These are phyloP conservation scores for Microplitis mediator DNA, from an alignment of 1,140 invertebrate genomes.

Conservation along the genomic window DNA sequence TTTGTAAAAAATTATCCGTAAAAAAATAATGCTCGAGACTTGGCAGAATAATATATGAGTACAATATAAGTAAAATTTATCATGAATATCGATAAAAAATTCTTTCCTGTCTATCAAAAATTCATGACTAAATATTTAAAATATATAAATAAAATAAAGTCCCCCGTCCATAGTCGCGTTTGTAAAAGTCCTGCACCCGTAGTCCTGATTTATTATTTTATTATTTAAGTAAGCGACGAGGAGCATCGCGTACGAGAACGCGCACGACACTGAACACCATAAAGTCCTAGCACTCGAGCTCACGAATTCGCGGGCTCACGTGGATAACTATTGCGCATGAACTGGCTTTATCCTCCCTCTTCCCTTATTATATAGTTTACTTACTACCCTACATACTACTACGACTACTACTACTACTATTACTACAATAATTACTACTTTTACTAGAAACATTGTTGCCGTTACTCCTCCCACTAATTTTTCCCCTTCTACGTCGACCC, in stretches of 20 bases:
- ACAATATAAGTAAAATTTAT: too few relatives aligned
- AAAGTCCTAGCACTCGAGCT: conserved; percentile 50
- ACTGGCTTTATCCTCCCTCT: conserved; percentile 32
- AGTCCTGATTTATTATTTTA: neutral
- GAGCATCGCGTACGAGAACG: conserved; percentile 52
- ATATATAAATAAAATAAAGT: too few relatives aligned
- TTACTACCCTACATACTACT: neutral
- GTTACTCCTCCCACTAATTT: conserved; percentile 2
- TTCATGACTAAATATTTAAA: too few relatives aligned
- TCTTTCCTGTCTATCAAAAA: too few relatives aligned
- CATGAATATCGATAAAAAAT: too few relatives aligned
- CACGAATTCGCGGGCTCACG: conserved; percentile 58
- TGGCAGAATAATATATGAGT: too few relatives aligned
- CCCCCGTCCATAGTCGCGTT: too few relatives aligned
- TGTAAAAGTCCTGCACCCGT: neutral
- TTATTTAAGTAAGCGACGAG: neutral
- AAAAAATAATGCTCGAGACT: too few relatives aligned
- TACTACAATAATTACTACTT: neutral
- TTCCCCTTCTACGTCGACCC: conserved; percentile 2
- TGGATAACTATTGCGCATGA: conserved; percentile 57
- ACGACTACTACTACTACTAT: neutral
- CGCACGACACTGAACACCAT: conserved; percentile 55
- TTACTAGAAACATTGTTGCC: too few relatives aligned
- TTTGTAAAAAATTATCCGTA: too few relatives aligned
- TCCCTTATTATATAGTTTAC: neutral